Percentiles rank a stretch among this genome's conserved stretches.
Evolutionary conservation across 1,140 invertebrate genomes (phyloP).

Genomic region (Drosophila pseudoobscura): DNA sequence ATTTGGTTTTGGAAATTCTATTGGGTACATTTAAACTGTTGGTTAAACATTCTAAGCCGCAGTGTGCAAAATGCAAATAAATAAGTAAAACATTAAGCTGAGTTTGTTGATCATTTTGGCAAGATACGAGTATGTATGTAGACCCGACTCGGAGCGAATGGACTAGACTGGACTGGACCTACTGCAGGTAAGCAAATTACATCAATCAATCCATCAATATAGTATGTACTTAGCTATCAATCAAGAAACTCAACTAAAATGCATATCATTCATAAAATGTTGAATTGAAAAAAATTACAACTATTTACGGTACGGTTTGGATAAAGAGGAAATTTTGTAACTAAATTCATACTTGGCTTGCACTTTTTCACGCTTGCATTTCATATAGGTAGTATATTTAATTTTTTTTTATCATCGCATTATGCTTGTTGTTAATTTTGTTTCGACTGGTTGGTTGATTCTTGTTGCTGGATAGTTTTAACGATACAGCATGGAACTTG

Average conservation of each 20-base stretch:
- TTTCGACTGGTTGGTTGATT: slow-evolving; percentile 25
- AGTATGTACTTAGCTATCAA: slow-evolving; percentile 57
- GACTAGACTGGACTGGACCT: slow-evolving; percentile 36
- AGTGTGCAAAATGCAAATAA: slow-evolving; percentile 83
- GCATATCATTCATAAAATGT: slow-evolving; percentile 78
- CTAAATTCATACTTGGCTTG: slow-evolving; percentile 79
- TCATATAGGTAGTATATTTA: slow-evolving; percentile 36
- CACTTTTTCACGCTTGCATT: slow-evolving; percentile 73
- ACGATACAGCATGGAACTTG: slow-evolving; percentile 55
- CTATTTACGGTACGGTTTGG: slow-evolving; percentile 82
- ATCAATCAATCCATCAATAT: slow-evolving; percentile 65
- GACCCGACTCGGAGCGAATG: neutral
- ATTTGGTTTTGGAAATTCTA: slow-evolving; percentile 53
- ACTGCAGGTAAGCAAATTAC: slow-evolving; percentile 70
- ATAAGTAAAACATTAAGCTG: slow-evolving; percentile 82
- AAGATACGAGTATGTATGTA: slow-evolving; percentile 10
- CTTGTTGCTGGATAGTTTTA: slow-evolving; percentile 21
- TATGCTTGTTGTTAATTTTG: slow-evolving; percentile 56
- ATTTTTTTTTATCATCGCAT: slow-evolving; percentile 56
- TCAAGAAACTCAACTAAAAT: slow-evolving; percentile 81
- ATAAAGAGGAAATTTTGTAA: slow-evolving; percentile 84
- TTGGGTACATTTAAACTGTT: slow-evolving; percentile 61
- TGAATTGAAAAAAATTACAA: slow-evolving; percentile 79
- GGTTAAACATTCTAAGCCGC: slow-evolving; percentile 80
- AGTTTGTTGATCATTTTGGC: slow-evolving; percentile 73